These are phyloP conservation scores for Anas capensis DNA, from an alignment of 2,797 vertebrate species.

Conservation along the genomic window DNA sequence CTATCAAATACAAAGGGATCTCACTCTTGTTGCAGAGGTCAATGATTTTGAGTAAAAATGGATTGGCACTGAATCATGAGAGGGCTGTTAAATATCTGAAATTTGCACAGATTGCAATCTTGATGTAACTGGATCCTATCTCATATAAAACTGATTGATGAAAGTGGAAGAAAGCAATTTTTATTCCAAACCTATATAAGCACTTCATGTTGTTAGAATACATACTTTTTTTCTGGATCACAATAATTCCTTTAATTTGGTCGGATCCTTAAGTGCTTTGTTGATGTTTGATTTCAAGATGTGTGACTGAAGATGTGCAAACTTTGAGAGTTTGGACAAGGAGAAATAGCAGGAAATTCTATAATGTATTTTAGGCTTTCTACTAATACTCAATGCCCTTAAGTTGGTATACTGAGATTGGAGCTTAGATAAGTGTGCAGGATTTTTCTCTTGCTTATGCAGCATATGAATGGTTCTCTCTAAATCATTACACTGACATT, in stretches of 20 bases:
- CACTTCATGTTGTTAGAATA: background rate
- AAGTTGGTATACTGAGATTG: background rate
- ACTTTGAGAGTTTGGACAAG: background rate
- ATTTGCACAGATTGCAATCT: background rate
- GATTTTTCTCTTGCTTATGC: background rate
- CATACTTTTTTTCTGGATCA: background rate
- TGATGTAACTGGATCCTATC: background rate
- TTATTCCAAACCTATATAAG: background rate
- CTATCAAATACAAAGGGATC: background rate
- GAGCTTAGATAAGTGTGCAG: background rate
- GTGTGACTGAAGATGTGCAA: background rate
- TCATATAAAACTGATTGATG: background rate
- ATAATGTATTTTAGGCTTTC: background rate
- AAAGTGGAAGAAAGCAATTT: background rate
- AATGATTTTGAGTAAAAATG: background rate
- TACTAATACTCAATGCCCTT: background rate
- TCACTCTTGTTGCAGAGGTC: background rate
- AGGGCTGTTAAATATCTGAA: background rate
- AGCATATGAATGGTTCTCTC: rapidly evolving
- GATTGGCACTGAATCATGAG: background rate
- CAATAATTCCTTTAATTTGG: background rate
- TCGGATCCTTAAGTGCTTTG: background rate
- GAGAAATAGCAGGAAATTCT: background rate
- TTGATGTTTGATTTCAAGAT: background rate
- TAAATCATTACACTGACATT: background rate